Base-by-base conservation (phyloP, 1,140 invertebrate genomes). In the Chlorops oryzae region DNA sequence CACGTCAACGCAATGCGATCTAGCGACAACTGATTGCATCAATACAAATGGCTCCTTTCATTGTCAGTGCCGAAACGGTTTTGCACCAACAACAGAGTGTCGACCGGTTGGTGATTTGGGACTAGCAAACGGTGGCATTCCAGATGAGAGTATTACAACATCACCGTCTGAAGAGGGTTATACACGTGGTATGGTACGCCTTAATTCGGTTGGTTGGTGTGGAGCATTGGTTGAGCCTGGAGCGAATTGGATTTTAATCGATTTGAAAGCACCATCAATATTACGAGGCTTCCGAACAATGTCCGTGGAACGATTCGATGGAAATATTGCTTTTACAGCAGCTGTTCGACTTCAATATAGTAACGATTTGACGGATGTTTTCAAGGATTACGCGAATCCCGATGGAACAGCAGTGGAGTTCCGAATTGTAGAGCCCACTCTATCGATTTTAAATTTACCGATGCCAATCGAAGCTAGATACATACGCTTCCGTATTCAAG, bases 371-470 rank as follows among this genome's bases (percentile, higher is more conserved):
- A 91, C 90, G 0, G 92, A 95, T 65, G 75, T 86, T 0, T 92
- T 93, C 68, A 88, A 84, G 72, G 90, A 95, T 60, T 95, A 96
- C 58, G 85, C 87, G 15, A 94, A 94, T 70, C 86, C 89, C 6
- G 88, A 93, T 69, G 90, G 90, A 13, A 89, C 90, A 2, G 87
- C 90, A n/a, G 90, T 95, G 0, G 90, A 95, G 69, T 95, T 95
- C 62, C 77, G 90, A 34, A 90, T 92, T 59, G 69, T 90, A 7
- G 90, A 91, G 61, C 87, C 89, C 1, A 90, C 86, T 47, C 72
- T 94, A 7, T 93, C 92, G 1, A 87, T 94, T 25, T 68, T 96
- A 2, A 94, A 94, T 63, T 72, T 97, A 13, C 92, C 92, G 1
- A 81, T 88, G 52, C 90, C 93, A 0, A 89, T 97, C 51, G 93